Evolutionary conservation across 2,113 vertebrate genomes (phyloP), one percentile per base, ranked within the genome.

Genomic region (Miniopterus natalensis): DNA sequence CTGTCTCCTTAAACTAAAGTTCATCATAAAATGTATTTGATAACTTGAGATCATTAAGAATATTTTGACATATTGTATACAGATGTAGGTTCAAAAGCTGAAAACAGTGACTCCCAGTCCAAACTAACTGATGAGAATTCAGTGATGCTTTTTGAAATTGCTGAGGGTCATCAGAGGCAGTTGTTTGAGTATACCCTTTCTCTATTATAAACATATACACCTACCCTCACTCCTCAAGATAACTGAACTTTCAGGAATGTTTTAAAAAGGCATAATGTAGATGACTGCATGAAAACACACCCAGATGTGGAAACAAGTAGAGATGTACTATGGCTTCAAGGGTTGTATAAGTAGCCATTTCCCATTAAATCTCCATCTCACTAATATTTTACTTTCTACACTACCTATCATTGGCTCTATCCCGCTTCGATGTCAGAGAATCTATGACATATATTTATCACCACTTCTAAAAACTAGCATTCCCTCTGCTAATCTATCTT

Each of bases 21-120:
- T 88, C 66, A 77, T n/a, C n/a, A 96, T 57, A 93, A 93, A 83
- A 88, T 68, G 51, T 73, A 70, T 66, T 36, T 78, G 23, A 88
- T 40, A 88, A 59, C 51, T 23, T 92, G 36, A 73, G 18, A 55
- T 63, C 27, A 71, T 81, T 86, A 81, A 93, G 14, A 61, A 53
- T 47, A 49, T 73, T 95, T 85, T 87, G 6, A 86, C 61, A n/a
- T 47, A 77, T 27, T 42, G 3, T 78, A 55, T 68, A 27, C 5
- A 96, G 40, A 71, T 66, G 2, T 6, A 88, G 11, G 13, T 75
- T 92, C 31, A 86, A 90, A 90, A 81, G 9, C 45, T 83, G 2
- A 51, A 90, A 80, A 95, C 15, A 75, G 18, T 15, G 40, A 90
- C 81, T 95, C 23, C 27, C 40, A 78, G 25, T 70, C 27, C 31